phyloP scores from a whole-genome alignment of 2,797 vertebrate species.

The Coendou prehensilis region DNA sequence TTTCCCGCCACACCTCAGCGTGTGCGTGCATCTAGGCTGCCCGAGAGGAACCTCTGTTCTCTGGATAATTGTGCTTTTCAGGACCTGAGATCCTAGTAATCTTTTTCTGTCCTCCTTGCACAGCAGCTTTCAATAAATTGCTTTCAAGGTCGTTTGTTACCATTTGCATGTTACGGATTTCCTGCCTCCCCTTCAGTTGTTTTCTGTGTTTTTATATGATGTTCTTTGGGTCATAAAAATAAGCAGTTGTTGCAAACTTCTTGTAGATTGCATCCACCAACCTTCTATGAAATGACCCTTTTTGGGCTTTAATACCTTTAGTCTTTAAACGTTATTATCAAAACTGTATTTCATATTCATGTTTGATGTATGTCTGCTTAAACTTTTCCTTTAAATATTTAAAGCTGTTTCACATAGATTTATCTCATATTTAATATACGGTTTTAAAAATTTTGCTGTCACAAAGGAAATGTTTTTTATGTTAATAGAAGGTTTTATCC shows the following conservation, averaged over 20 bases:
- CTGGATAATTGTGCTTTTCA: neutral
- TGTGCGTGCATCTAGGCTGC: neutral
- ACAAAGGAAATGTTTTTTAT: neutral
- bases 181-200: neutral
- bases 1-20: neutral
- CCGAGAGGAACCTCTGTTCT: fast-evolving
- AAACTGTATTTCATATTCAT: neutral
- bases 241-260: neutral
- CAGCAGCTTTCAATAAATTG: neutral
- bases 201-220: neutral
- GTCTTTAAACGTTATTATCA: neutral
- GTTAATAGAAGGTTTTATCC: neutral
- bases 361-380: neutral
- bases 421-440: neutral
- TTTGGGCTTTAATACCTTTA: neutral
- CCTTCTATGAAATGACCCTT: neutral
- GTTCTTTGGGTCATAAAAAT: neutral
- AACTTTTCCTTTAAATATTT: neutral
- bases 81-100: neutral
- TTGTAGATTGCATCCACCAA: neutral
- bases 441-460: neutral
- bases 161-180: neutral
- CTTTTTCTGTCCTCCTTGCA: neutral
- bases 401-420: neutral
- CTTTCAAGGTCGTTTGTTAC: no score